Conservation (phyloP, 2,888 invertebrate species). For the Brachyptera risi region DNA sequence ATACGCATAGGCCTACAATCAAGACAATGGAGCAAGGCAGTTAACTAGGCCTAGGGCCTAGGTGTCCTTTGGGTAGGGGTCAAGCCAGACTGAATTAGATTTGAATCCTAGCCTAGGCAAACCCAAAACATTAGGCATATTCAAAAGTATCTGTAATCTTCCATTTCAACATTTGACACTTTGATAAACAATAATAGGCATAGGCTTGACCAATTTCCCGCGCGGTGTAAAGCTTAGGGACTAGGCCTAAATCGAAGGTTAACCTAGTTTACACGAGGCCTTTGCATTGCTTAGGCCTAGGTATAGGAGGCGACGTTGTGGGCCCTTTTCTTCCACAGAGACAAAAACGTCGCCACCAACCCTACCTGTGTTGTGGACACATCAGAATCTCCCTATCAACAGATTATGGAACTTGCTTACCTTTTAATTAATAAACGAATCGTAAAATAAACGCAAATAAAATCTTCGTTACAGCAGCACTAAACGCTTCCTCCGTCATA, state of each 20-base stretch:
- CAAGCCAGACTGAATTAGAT: too few relatives aligned
- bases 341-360: too few relatives aligned
- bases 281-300: too few relatives aligned
- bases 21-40: too few relatives aligned
- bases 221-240: not conserved
- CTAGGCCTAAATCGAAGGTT: not conserved
- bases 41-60: too few relatives aligned
- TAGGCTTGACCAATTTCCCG: not conserved
- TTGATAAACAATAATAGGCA: not conserved
- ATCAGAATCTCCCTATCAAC: too few relatives aligned
- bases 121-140: too few relatives aligned
- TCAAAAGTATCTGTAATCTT: too few relatives aligned
- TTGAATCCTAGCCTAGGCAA: too few relatives aligned
- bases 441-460: not conserved
- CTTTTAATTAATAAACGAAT: not conserved
- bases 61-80: too few relatives aligned
- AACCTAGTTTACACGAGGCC: conserved; percentile 8
- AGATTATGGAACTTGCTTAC: not conserved
- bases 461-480: not conserved
- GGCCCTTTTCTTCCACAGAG: not conserved
- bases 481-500: not conserved
- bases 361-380: too few relatives aligned
- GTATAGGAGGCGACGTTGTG: not conserved
- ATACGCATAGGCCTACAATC: too few relatives aligned
- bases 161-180: not conserved